phyloP scores from a whole-genome alignment of 2,888 invertebrate genomes.

The Thalpophila matura region DNA sequence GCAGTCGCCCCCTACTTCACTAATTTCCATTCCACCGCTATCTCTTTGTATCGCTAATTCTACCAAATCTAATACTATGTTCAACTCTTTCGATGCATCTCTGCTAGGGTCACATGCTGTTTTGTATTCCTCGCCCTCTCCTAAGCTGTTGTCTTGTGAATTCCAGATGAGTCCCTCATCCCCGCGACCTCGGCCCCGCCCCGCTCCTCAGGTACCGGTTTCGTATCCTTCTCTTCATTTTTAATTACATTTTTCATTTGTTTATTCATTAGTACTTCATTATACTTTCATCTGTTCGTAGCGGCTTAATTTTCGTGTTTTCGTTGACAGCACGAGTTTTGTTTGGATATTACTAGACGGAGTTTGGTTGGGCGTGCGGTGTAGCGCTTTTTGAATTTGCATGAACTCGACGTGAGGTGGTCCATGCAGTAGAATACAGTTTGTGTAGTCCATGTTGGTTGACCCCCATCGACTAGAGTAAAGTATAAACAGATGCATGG shows the following conservation, averaged over 20 bases:
- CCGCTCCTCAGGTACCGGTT: slow-evolving; percentile 89
- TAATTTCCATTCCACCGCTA: slow-evolving; percentile 47
- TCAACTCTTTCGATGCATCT: slow-evolving; percentile 60
- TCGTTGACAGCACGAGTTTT: slow-evolving; percentile 54
- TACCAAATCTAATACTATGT: slow-evolving; percentile 55
- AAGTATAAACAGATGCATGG: slow-evolving; percentile 28
- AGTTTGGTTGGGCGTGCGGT: slow-evolving; percentile 31
- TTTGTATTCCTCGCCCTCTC: slow-evolving; percentile 79
- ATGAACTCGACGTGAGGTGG: slow-evolving; percentile 41
- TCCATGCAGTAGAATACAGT: slow-evolving; percentile 34
- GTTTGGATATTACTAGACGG: slow-evolving; percentile 56
- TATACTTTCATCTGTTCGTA: slow-evolving; percentile 58
- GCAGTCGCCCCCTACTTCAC: slow-evolving; percentile 39
- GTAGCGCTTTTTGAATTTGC: slow-evolving; percentile 61
- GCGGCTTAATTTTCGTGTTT: slow-evolving; percentile 59
- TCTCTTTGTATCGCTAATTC: slow-evolving; percentile 52
- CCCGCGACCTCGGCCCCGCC: slow-evolving; percentile 89
- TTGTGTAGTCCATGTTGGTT: slow-evolving; percentile 33
- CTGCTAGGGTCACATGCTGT: slow-evolving; percentile 60
- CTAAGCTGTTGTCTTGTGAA: slow-evolving; percentile 89
- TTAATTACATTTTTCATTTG: slow-evolving; percentile 66
- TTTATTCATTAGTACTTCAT: slow-evolving; percentile 64
- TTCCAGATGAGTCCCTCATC: slow-evolving; percentile 90
- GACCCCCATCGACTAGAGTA: slow-evolving; percentile 17
- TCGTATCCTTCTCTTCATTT: slow-evolving; percentile 74